A percentile compares a stretch with the other conserved stretches of the same genome.
These are phyloP conservation scores for Daktulosphaira vitifoliae DNA, from an alignment of 1,140 invertebrate genomes.

Conservation along the genomic window DNA sequence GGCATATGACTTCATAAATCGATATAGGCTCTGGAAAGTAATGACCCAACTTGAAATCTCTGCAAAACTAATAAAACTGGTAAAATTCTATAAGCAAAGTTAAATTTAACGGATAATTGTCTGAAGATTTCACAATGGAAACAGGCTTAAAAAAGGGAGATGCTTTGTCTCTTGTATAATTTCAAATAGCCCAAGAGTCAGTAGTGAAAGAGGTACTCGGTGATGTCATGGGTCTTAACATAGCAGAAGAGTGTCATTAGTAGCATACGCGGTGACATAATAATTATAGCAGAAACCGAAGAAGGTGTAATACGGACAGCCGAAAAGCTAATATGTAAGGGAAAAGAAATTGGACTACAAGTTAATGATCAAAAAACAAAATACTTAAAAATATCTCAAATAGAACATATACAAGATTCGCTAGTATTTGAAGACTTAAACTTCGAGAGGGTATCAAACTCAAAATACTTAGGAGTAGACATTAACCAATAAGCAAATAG, in stretches of 20 bases:
- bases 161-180: not conserved
- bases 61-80: slow-evolving; percentile 24
- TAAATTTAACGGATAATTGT: not conserved
- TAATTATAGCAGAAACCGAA: too few relatives aligned
- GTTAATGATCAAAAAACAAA: not conserved
- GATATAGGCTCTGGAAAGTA: slow-evolving; percentile 5
- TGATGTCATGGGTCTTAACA: too few relatives aligned
- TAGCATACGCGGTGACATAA: too few relatives aligned
- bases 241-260: too few relatives aligned
- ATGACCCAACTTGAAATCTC: slow-evolving; percentile 27
- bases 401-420: not conserved
- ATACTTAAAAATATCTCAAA: not conserved
- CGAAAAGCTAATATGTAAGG: too few relatives aligned
- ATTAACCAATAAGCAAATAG: not conserved
- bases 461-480: not conserved
- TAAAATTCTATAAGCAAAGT: slow-evolving; percentile 11
- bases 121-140: slow-evolving; percentile 1
- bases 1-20: slow-evolving; percentile 21
- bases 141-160: slow-evolving; percentile 1
- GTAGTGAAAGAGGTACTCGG: too few relatives aligned
- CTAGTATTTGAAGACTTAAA: not conserved
- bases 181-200: too few relatives aligned
- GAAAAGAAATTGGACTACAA: not conserved
- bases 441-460: not conserved
- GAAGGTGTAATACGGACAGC: too few relatives aligned